Base-by-base conservation (phyloP, 1,140 invertebrate genomes). In the Globodera ellingtonae region DNA sequence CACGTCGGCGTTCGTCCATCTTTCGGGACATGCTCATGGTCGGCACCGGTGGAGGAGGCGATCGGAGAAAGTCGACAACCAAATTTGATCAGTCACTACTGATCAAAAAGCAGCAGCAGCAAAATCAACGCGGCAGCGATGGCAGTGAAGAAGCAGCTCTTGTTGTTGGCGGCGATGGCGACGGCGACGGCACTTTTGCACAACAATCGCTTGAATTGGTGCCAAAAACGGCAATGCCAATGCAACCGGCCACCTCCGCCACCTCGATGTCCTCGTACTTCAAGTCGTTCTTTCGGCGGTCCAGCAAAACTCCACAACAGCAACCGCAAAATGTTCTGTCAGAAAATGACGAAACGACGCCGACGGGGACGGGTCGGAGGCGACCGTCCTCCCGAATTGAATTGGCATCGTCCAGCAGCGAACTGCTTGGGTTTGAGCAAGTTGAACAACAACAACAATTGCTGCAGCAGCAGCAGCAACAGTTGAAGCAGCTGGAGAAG, bases 221-320 rank as follows among this genome's bases (percentile, higher is more conserved):
- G 56, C 56, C 67, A 70, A 35, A 70, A 70, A 5, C 65, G 48
- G 62, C 59, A 6, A 59, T 46, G 21, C 15, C 62, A 35, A 50
- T 21, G 59, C 69, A 62, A 62, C 69, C 35, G 69, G 18, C 69
- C 75, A 44, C 69, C 62, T 50, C 65, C 48, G 50, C 50, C 75
- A 6, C 62, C 5, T 77, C 75, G 35, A 77, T 62, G 69, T 62
- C 65, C 15, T 67, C 75, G 18, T 77, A 46, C 15, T 69, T 77
- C 6, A 77, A 77, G 69, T 77, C 75, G 9, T 21, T 77, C 4
- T 77, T 65, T 48, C 52, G 75, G 46, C 65, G 75, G 48, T 35
- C 75, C 15, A 77, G 56, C 69, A 47, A 50, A 67, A 35, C n/a
- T 35, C 44, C 73, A 8, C 47, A 18, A 59, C 73, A 75, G 48